Evolutionary conservation across 2,888 invertebrate genomes (phyloP).

Genomic region (Polyommatus iphigenia): DNA sequence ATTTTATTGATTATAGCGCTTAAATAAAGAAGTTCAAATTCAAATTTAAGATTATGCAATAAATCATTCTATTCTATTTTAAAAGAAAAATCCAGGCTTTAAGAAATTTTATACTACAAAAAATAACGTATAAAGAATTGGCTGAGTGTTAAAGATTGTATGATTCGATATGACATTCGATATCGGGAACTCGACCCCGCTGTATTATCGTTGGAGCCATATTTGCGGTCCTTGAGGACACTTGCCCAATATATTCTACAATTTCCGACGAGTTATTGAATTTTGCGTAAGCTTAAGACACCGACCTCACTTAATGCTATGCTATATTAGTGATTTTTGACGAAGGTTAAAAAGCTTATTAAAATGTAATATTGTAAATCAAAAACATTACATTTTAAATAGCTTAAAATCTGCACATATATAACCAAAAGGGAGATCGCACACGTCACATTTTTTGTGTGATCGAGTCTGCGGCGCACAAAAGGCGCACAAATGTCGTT

Average conservation of each 20-base stretch:
- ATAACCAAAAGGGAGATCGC: too few relatives aligned
- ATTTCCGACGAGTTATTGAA: slow-evolving; percentile 44
- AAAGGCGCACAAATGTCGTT: too few relatives aligned
- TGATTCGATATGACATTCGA: slow-evolving; percentile 31
- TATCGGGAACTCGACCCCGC: slow-evolving; percentile 31
- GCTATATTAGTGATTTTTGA: background rate
- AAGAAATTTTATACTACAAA: background rate
- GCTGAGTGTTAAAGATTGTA: slow-evolving; percentile 31
- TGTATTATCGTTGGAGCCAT: slow-evolving; percentile 38
- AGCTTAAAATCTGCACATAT: too few relatives aligned
- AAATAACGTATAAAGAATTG: slow-evolving; percentile 5
- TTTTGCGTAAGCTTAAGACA: slow-evolving; percentile 40
- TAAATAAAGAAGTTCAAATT: background rate
- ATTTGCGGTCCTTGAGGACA: slow-evolving; percentile 38
- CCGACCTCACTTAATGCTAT: slow-evolving; percentile 21
- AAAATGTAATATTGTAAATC: too few relatives aligned
- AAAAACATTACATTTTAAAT: too few relatives aligned
- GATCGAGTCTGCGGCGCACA: too few relatives aligned
- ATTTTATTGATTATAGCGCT: background rate
- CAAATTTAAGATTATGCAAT: too few relatives aligned
- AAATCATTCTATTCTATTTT: too few relatives aligned
- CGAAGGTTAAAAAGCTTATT: too few relatives aligned
- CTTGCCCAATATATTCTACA: slow-evolving; percentile 39
- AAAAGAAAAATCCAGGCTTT: background rate
- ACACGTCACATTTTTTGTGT: too few relatives aligned